Conservation (phyloP, 1,140 invertebrate genomes). For the Neelides sp. region DNA sequence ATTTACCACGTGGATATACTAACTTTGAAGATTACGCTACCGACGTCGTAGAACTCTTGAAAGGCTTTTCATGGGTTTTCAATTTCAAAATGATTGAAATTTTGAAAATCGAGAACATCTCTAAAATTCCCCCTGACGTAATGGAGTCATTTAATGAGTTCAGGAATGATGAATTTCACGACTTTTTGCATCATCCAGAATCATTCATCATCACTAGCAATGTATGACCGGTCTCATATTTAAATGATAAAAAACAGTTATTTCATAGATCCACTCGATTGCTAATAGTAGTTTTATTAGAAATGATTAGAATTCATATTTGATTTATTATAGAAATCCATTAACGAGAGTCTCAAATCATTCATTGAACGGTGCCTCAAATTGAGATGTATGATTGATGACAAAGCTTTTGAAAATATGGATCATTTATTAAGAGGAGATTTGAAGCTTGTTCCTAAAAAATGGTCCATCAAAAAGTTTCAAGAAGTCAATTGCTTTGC, state of each 20-base stretch:
- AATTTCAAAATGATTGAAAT: conserved; percentile 18
- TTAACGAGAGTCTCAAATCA: background rate
- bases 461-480: conserved; percentile 17
- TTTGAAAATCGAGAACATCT: background rate
- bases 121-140: background rate
- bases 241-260: too few species aligned
- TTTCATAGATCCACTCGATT: background rate
- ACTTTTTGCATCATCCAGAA: conserved; percentile 6
- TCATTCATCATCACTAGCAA: too few species aligned
- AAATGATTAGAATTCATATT: background rate
- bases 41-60: too few species aligned
- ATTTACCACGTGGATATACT: too few species aligned
- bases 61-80: conserved; percentile 21
- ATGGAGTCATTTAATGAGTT: background rate
- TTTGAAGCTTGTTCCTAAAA: background rate
- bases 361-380: background rate
- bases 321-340: background rate
- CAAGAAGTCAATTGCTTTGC: conserved; percentile 10
- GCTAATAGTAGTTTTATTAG: background rate
- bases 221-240: too few species aligned
- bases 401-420: background rate
- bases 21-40: too few species aligned
- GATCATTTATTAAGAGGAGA: background rate
- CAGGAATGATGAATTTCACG: conserved; percentile 4
- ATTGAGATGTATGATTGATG: background rate